Conservation (phyloP, 2,888 invertebrate genomes). For the Oxytorus armatus region DNA sequence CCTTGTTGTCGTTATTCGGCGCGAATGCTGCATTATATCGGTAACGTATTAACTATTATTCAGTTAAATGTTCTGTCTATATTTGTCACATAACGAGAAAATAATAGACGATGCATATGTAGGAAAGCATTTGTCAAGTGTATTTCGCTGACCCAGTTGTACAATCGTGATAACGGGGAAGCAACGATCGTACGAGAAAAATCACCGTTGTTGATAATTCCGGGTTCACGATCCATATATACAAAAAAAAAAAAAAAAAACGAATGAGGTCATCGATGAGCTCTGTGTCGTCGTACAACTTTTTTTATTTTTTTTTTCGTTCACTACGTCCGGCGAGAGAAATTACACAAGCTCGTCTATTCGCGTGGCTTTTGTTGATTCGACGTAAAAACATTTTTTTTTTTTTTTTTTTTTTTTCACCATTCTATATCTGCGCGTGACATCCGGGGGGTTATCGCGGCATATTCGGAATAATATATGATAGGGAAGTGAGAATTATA, state of each 20-base stretch:
- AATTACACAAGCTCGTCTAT: conserved; percentile 8
- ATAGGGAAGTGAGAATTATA: not conserved
- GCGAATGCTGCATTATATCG: not conserved
- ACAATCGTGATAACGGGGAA: conserved; percentile 50
- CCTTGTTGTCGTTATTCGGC: conserved; percentile 22
- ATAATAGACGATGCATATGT: conserved; percentile 59
- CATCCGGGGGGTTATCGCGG: conserved; percentile 52
- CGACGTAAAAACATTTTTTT: not conserved
- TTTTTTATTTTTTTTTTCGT: conserved; percentile 11
- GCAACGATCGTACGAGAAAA: conserved; percentile 46
- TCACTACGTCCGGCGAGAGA: conserved; percentile 6
- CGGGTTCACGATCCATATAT: conserved; percentile 49
- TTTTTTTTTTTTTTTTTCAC: conserved; percentile 13
- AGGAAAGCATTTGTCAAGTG: conserved; percentile 58
- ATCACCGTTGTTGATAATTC: conserved; percentile 60
- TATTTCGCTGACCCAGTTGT: conserved; percentile 55
- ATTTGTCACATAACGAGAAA: conserved; percentile 48
- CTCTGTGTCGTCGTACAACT: conserved; percentile 24
- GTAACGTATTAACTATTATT: conserved; percentile 30
- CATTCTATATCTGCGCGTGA: not conserved
- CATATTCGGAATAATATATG: conserved; percentile 4
- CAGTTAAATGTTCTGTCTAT: conserved; percentile 20
- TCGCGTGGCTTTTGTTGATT: not conserved
- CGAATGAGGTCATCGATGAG: conserved; percentile 48
- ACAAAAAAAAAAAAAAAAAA: conserved; percentile 28